These are phyloP conservation scores for Opisthograptis luteolata DNA, from an alignment of 2,888 invertebrate species.

Conservation along the genomic window DNA sequence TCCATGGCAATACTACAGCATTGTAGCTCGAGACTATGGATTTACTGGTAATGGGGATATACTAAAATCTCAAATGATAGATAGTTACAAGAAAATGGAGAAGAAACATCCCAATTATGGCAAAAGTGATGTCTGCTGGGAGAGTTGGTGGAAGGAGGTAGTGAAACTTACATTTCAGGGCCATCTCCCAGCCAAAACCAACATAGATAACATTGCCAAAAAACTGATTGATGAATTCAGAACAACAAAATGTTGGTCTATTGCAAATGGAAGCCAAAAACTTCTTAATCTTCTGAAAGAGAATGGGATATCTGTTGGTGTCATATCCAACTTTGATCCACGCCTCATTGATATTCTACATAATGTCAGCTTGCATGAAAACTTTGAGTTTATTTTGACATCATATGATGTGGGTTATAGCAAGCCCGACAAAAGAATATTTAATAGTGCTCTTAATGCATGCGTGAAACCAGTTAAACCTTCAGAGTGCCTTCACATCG, in stretches of 20 bases:
- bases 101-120: conserved; percentile 93
- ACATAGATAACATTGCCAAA: conserved; percentile 73
- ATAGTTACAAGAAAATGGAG: conserved; percentile 86
- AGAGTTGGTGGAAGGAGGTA: conserved; percentile 92
- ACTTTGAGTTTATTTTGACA: conserved; percentile 91
- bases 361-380: conserved; percentile 86
- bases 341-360: conserved; percentile 88
- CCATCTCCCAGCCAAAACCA: conserved; percentile 59
- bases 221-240: conserved; percentile 88
- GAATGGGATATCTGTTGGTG: conserved; percentile 84
- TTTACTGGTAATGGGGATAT: conserved; percentile 81
- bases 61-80: conserved; percentile 86
- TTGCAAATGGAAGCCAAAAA: conserved; percentile 85
- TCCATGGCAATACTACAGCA: conserved; percentile 90
- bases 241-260: conserved; percentile 89
- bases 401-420: conserved; percentile 90
- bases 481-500: conserved; percentile 91
- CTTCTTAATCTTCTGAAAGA: conserved; percentile 85
- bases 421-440: conserved; percentile 91
- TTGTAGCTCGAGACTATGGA: conserved; percentile 88
- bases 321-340: conserved; percentile 96
- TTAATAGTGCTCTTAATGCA: conserved; percentile 83
- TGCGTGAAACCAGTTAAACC: conserved; percentile 76
- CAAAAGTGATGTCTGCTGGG: conserved; percentile 87
- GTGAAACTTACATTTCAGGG: conserved; percentile 87